phyloP scores from a whole-genome alignment of 1,140 invertebrate species.

The Drosophila subpulchrella region DNA sequence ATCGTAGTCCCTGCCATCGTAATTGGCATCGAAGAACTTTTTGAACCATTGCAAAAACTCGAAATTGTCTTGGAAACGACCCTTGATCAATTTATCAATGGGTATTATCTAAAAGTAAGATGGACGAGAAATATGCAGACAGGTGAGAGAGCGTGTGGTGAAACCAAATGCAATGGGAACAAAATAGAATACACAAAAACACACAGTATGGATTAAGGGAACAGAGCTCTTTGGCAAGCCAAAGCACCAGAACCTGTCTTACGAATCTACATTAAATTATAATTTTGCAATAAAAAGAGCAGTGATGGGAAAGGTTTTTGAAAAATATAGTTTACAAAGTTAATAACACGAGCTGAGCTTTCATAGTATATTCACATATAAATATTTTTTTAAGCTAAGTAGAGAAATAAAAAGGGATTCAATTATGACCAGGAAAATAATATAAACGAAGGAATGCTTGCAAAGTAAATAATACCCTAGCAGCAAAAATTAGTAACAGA shows the following conservation, averaged over 20 bases:
- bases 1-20: conserved; percentile 96
- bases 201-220: conserved; percentile 17
- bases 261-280: too few species aligned
- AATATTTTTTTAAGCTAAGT: too few species aligned
- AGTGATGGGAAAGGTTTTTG: background rate
- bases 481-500: too few species aligned
- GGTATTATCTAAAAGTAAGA: conserved; percentile 91
- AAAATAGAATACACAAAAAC: conserved; percentile 9
- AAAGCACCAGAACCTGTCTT: background rate
- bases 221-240: conserved; percentile 11
- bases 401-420: too few species aligned
- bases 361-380: too few species aligned
- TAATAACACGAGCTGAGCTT: too few species aligned
- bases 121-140: conserved; percentile 74
- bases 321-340: background rate
- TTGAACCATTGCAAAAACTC: conserved; percentile 99
- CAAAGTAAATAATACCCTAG: too few species aligned
- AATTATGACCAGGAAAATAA: too few species aligned
- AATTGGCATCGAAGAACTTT: conserved; percentile 99
- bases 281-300: too few species aligned
- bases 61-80: conserved; percentile 99
- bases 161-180: conserved; percentile 44
- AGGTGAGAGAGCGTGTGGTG: conserved; percentile 55
- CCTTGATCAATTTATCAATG: conserved; percentile 96
- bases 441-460: too few species aligned